These are phyloP conservation scores for Vireo altiloquus DNA, from an alignment of 2,113 vertebrate species.

Conservation along the genomic window DNA sequence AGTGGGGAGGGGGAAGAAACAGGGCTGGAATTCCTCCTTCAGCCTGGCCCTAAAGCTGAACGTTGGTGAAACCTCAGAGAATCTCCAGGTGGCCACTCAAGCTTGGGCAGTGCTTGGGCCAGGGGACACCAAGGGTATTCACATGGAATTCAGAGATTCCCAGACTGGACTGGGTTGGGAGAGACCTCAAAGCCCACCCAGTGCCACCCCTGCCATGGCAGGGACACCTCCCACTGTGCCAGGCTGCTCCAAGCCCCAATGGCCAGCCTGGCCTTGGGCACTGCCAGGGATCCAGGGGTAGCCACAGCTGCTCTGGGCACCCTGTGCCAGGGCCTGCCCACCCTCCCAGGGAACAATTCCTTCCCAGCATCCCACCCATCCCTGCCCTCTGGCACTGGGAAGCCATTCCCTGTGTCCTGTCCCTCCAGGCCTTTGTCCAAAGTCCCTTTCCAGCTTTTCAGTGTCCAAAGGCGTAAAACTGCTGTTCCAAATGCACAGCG, in stretches of 20 bases:
- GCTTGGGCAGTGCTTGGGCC: not conserved
- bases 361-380: accelerated
- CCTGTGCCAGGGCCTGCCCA: not conserved
- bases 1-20: not conserved
- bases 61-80: not conserved
- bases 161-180: not conserved
- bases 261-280: not conserved
- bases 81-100: accelerated
- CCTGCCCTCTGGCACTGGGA: not conserved
- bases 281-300: not conserved
- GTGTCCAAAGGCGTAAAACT: not conserved
- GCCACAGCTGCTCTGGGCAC: not conserved
- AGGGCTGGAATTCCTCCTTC: accelerated
- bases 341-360: not conserved
- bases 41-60: not conserved
- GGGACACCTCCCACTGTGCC: not conserved
- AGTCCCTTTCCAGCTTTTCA: not conserved
- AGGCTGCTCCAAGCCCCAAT: not conserved
- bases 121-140: accelerated
- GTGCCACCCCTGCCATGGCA: not conserved
- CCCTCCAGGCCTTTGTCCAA: not conserved
- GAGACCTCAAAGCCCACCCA: not conserved
- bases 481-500: accelerated
- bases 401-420: not conserved
- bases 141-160: not conserved